Conservation (phyloP, 2,113 vertebrate species). For the Alethe diademata region DNA sequence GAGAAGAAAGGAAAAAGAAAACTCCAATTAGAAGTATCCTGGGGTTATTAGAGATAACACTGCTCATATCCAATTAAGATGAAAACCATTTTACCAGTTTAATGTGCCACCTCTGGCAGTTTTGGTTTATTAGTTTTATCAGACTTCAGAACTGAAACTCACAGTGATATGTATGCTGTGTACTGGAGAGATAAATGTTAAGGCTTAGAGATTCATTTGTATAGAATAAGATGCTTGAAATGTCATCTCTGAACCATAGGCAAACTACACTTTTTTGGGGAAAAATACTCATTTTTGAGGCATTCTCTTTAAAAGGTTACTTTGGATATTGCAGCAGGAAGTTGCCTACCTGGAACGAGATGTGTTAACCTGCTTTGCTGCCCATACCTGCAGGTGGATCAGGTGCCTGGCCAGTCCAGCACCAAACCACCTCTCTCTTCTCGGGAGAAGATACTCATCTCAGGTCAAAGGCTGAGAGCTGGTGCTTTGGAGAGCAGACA, state of each 20-base stretch:
- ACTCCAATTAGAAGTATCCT: constrained; percentile 84
- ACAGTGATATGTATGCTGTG: constrained; percentile 65
- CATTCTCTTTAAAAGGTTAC: neutral
- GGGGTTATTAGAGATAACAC: constrained; percentile 81
- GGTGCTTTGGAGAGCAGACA: neutral
- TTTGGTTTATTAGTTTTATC: constrained; percentile 83
- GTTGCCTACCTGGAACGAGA: neutral
- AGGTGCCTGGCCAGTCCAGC: neutral
- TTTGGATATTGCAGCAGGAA: neutral
- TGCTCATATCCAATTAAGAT: constrained; percentile 84
- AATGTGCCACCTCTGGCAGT: constrained; percentile 83
- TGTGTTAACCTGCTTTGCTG: neutral
- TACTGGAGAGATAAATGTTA: constrained; percentile 67
- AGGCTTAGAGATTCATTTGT: constrained; percentile 71
- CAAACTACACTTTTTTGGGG: neutral
- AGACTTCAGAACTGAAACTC: constrained; percentile 77
- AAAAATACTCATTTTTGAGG: neutral
- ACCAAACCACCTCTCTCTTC: neutral
- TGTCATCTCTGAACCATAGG: constrained; percentile 61
- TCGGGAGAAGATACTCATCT: neutral
- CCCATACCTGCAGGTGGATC: neutral
- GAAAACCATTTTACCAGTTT: constrained; percentile 82
- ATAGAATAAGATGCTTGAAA: constrained; percentile 71
- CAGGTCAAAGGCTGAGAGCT: neutral
- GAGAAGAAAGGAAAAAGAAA: constrained; percentile 38